Conservation (phyloP, 1,140 invertebrate genomes). For the Drosophila nannoptera region DNA sequence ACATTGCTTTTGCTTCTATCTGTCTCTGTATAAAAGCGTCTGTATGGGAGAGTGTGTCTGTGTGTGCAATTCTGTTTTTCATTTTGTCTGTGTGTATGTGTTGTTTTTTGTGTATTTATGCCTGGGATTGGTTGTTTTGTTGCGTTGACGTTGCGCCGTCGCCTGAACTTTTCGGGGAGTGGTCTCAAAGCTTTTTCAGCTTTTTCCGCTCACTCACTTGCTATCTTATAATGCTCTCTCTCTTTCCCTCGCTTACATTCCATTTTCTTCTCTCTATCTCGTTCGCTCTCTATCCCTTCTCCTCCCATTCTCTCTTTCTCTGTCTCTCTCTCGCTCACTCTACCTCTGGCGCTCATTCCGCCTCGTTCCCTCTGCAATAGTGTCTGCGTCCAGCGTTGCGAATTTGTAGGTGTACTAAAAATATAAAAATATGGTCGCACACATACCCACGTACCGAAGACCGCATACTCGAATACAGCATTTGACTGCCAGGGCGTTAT, state of each 20-base stretch:
- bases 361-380: slow-evolving; percentile 2
- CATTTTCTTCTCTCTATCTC: slow-evolving; percentile 8
- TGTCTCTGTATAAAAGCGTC: slow-evolving; percentile 20
- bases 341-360: background rate
- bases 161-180: slow-evolving; percentile 77
- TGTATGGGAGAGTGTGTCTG: slow-evolving; percentile 24
- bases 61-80: slow-evolving; percentile 50
- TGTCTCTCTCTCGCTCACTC: background rate
- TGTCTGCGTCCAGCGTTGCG: slow-evolving; percentile 40
- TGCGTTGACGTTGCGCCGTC: slow-evolving; percentile 65
- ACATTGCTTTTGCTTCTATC: slow-evolving; percentile 58
- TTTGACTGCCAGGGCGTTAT: slow-evolving; percentile 65
- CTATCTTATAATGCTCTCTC: slow-evolving; percentile 21
- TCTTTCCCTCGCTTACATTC: slow-evolving; percentile 10
- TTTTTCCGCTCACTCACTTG: slow-evolving; percentile 34
- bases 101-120: slow-evolving; percentile 59
- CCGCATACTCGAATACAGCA: slow-evolving; percentile 8
- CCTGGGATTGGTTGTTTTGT: slow-evolving; percentile 78
- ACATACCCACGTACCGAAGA: slow-evolving; percentile 7
- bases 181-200: slow-evolving; percentile 76
- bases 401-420: slow-evolving; percentile 58
- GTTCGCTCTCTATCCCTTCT: slow-evolving; percentile 57
- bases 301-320: slow-evolving; percentile 20
- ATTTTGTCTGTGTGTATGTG: slow-evolving; percentile 31
- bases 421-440: slow-evolving; percentile 50